Evolutionary conservation across 2,888 invertebrate species (phyloP).

Genomic region (Dorcus hopei): DNA sequence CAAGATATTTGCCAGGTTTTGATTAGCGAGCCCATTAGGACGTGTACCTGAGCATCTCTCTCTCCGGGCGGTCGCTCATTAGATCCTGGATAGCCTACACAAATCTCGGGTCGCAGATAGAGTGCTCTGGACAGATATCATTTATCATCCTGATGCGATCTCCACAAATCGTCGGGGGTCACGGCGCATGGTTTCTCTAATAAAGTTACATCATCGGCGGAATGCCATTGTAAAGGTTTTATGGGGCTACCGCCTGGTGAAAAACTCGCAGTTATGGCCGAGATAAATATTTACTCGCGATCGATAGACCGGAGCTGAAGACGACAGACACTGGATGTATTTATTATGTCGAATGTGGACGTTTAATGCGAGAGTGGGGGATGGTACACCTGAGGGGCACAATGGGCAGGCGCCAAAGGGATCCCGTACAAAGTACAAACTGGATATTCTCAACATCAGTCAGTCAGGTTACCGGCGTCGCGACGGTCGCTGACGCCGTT

Average conservation of each 20-base stretch:
- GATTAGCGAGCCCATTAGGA: slow-evolving; percentile 36
- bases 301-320: background rate
- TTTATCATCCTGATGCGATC: slow-evolving; percentile 34
- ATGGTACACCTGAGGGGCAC: slow-evolving; percentile 36
- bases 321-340: slow-evolving; percentile 19
- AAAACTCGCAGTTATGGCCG: slow-evolving; percentile 3
- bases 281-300: slow-evolving; percentile 19
- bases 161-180: slow-evolving; percentile 17
- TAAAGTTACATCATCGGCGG: slow-evolving; percentile 16
- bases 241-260: background rate
- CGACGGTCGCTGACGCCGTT: slow-evolving; percentile 43
- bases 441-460: slow-evolving; percentile 35
- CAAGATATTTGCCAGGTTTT: slow-evolving; percentile 18
- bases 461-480: slow-evolving; percentile 49
- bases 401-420: slow-evolving; percentile 43
- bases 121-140: slow-evolving; percentile 42
- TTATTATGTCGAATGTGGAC: slow-evolving; percentile 35
- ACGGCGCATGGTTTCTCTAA: slow-evolving; percentile 27
- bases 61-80: slow-evolving; percentile 35
- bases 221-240: slow-evolving; percentile 4
- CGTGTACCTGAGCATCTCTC: slow-evolving; percentile 8
- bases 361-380: slow-evolving; percentile 30
- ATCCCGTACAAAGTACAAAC: slow-evolving; percentile 35
- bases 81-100: slow-evolving; percentile 34
- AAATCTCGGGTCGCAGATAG: slow-evolving; percentile 34